phyloP scores from a whole-genome alignment of 2,113 vertebrate genomes.

The Thunnus maccoyii region DNA sequence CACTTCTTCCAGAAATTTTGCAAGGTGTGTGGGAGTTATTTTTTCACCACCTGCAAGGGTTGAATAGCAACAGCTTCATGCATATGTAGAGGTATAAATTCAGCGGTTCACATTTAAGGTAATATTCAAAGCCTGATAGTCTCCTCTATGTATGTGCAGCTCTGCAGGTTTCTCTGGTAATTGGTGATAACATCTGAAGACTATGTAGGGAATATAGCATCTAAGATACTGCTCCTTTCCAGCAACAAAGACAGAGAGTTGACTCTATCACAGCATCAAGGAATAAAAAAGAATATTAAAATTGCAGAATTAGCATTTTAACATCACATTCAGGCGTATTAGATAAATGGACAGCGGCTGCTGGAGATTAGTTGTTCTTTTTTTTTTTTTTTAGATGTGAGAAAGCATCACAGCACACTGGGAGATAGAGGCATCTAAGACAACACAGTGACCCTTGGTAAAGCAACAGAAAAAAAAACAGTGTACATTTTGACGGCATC shows the following conservation, averaged over 20 bases:
- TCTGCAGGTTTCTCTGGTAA: slow-evolving; percentile 67
- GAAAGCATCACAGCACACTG: slow-evolving; percentile 24
- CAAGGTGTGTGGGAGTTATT: slow-evolving; percentile 52
- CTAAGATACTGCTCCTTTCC: slow-evolving; percentile 21
- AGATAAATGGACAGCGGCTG: slow-evolving; percentile 62
- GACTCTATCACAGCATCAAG: slow-evolving; percentile 42
- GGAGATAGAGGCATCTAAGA: slow-evolving; percentile 72
- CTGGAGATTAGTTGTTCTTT: slow-evolving; percentile 56
- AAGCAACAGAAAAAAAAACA: slow-evolving; percentile 68
- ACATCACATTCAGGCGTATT: slow-evolving; percentile 24
- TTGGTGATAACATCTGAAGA: slow-evolving; percentile 72
- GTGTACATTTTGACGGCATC: slow-evolving; percentile 76
- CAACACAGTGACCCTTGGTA: slow-evolving; percentile 75
- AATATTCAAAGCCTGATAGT: slow-evolving; percentile 53
- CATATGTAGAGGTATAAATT: slow-evolving; percentile 54
- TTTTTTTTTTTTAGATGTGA: slow-evolving; percentile 23
- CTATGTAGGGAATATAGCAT: slow-evolving; percentile 38
- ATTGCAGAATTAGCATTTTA: slow-evolving; percentile 69
- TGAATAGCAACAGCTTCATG: slow-evolving; percentile 46
- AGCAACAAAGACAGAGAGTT: slow-evolving; percentile 39
- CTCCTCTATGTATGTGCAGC: slow-evolving; percentile 40
- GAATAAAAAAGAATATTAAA: slow-evolving; percentile 48
- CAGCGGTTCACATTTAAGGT: slow-evolving; percentile 54
- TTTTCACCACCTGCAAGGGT: slow-evolving; percentile 22
- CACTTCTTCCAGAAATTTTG: slow-evolving; percentile 24